These are phyloP conservation scores for Capricornis sumatraensis DNA, from an alignment of 2,113 vertebrate genomes.

Conservation along the genomic window DNA sequence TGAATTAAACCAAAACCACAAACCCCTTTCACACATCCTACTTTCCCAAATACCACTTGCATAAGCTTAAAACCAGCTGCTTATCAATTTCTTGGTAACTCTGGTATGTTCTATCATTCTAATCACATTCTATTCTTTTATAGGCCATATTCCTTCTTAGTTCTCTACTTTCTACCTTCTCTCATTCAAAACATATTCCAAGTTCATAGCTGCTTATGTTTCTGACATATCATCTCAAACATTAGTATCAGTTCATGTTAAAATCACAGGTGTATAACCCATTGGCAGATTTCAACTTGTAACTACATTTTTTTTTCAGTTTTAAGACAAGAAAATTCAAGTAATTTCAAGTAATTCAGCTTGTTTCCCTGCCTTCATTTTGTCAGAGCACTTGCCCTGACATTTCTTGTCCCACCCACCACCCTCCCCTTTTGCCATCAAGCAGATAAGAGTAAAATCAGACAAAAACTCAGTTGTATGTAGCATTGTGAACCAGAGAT, in stretches of 20 bases:
- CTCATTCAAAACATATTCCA: slow-evolving; percentile 74
- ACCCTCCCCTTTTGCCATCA: slow-evolving; percentile 74
- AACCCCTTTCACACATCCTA: slow-evolving; percentile 65
- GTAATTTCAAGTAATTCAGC: slow-evolving; percentile 85
- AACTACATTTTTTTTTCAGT: slow-evolving; percentile 70
- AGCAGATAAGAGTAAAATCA: slow-evolving; percentile 76
- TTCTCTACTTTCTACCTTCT: slow-evolving; percentile 67
- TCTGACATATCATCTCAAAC: slow-evolving; percentile 67
- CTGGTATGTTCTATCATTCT: slow-evolving; percentile 66
- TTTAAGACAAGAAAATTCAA: slow-evolving; percentile 83
- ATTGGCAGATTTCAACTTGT: slow-evolving; percentile 70
- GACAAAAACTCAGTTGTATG: slow-evolving; percentile 71
- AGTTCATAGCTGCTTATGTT: slow-evolving; percentile 72
- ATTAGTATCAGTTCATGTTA: slow-evolving; percentile 67
- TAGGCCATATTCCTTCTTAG: slow-evolving; percentile 60
- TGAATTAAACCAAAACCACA: slow-evolving; percentile 62
- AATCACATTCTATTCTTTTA: slow-evolving; percentile 59
- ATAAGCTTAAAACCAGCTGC: slow-evolving; percentile 75
- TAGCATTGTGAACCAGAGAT: slow-evolving; percentile 77
- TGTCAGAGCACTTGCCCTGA: slow-evolving; percentile 79
- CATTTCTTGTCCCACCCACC: slow-evolving; percentile 74
- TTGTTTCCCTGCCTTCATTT: slow-evolving; percentile 83
- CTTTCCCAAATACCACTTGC: slow-evolving; percentile 66
- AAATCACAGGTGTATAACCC: slow-evolving; percentile 75
- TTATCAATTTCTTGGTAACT: slow-evolving; percentile 66